phyloP scores from a whole-genome alignment of 2,888 invertebrate species.

The Anodontia alba region DNA sequence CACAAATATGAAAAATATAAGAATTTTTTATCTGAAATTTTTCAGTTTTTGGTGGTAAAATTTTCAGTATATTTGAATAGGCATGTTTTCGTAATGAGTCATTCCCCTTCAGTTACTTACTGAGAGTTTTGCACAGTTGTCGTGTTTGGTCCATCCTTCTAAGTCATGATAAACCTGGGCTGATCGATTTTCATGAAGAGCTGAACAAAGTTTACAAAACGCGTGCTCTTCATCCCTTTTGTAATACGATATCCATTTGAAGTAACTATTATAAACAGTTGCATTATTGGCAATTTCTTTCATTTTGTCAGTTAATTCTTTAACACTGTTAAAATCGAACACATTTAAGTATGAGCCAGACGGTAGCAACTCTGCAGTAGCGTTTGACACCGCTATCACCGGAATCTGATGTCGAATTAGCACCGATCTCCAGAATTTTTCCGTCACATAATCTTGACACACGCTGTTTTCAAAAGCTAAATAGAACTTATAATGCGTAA shows the following conservation, averaged over 20 bases:
- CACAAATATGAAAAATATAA: no score
- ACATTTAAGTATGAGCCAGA: constrained; percentile 61
- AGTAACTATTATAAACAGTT: constrained; percentile 66
- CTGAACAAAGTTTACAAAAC: constrained; percentile 71
- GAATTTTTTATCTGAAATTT: no score
- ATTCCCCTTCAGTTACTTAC: constrained; percentile 25
- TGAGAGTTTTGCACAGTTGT: constrained; percentile 53
- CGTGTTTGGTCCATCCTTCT: constrained; percentile 61
- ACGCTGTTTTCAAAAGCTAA: constrained; percentile 73
- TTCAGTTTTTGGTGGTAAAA: no score
- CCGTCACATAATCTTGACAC: constrained; percentile 73
- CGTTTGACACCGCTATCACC: constrained; percentile 67
- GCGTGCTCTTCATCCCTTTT: constrained; percentile 52
- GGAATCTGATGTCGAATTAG: constrained; percentile 62
- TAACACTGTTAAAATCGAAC: constrained; percentile 60
- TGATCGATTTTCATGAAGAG: constrained; percentile 62
- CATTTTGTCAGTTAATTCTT: constrained; percentile 61
- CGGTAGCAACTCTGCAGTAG: constrained; percentile 43
- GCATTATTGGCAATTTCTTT: constrained; percentile 61
- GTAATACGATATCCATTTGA: constrained; percentile 67
- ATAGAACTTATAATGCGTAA: constrained; percentile 69
- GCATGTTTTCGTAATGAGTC: no score
- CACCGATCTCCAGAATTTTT: constrained; percentile 73
- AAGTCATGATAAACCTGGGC: constrained; percentile 60
- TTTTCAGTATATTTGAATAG: no score